Evolutionary conservation across 2,797 vertebrate genomes (phyloP).

Genomic region (Sorex maritimensis): DNA sequence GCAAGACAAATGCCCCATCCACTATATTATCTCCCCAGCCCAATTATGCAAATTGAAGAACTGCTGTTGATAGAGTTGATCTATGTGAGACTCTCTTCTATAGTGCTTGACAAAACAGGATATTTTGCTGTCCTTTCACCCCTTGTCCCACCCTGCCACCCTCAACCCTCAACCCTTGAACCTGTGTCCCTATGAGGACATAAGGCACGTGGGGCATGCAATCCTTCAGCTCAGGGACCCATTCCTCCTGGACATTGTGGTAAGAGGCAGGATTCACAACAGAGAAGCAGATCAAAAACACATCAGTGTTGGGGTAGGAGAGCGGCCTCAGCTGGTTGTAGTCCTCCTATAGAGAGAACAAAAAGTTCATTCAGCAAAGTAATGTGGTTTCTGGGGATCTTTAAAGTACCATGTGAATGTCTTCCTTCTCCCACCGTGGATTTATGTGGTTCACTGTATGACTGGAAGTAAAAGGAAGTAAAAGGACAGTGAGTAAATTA

Average conservation of each 20-base stretch:
- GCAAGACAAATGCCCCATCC: no score
- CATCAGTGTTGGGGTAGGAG: conserved; percentile 95
- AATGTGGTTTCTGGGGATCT: background rate
- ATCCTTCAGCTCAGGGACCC: conserved; percentile 94
- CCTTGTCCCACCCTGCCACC: background rate
- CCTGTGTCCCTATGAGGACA: conserved; percentile 95
- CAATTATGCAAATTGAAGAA: background rate
- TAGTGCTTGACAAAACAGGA: background rate
- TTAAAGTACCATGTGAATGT: no score
- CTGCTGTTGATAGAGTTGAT: accelerated
- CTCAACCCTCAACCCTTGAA: conserved; percentile 66
- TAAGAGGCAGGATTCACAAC: conserved; percentile 95
- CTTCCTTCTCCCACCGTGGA: no score
- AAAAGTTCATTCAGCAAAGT: background rate
- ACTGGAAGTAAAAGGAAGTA: background rate
- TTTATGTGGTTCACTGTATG: background rate
- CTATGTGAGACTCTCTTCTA: background rate
- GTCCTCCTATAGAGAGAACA: conserved; percentile 92
- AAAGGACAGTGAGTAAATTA: no score
- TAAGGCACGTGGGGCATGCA: conserved; percentile 95
- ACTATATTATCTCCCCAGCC: no score
- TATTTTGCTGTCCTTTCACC: background rate
- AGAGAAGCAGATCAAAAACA: conserved; percentile 95
- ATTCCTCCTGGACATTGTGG: conserved; percentile 95
- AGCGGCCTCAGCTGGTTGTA: conserved; percentile 95